Evolutionary conservation across 2,113 vertebrate genomes (phyloP).

Genomic region (Dicentrarchus labrax): DNA sequence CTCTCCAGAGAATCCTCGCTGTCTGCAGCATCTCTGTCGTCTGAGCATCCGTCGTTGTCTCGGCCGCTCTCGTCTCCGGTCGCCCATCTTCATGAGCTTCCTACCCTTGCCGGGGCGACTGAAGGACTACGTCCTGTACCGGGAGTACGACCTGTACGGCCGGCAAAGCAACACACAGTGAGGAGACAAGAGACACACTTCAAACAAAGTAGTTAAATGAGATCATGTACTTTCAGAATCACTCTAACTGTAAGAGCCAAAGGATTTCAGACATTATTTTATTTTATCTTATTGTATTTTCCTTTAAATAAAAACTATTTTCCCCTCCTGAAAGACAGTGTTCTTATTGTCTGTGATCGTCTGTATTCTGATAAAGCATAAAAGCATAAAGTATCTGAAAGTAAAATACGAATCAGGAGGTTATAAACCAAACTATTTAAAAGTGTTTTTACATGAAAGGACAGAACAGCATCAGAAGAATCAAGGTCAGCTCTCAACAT

Average conservation of each 20-base stretch:
- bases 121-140: slow-evolving; percentile 91
- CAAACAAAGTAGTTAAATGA: background rate
- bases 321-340: background rate
- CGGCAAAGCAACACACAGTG: slow-evolving; percentile 1
- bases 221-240: background rate
- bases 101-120: slow-evolving; percentile 89
- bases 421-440: accelerated
- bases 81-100: slow-evolving; percentile 93
- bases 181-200: background rate
- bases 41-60: slow-evolving; percentile 91
- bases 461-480: too few relatives aligned
- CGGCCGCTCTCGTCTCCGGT: slow-evolving; percentile 90
- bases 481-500: too few relatives aligned
- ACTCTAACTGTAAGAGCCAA: slow-evolving; percentile 53
- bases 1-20: slow-evolving; percentile 87
- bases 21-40: slow-evolving; percentile 93
- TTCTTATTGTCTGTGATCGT: background rate
- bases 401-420: background rate
- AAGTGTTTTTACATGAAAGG: too few relatives aligned
- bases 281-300: background rate
- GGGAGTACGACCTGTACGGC: slow-evolving; percentile 89
- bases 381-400: background rate
- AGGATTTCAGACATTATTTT: too few relatives aligned
- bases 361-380: background rate
- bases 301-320: background rate